A percentile compares a stretch with the other conserved stretches of the same genome.
Evolutionary conservation across 2,797 vertebrate species (phyloP).

Genomic region (Gymnoscopelus braueri): DNA sequence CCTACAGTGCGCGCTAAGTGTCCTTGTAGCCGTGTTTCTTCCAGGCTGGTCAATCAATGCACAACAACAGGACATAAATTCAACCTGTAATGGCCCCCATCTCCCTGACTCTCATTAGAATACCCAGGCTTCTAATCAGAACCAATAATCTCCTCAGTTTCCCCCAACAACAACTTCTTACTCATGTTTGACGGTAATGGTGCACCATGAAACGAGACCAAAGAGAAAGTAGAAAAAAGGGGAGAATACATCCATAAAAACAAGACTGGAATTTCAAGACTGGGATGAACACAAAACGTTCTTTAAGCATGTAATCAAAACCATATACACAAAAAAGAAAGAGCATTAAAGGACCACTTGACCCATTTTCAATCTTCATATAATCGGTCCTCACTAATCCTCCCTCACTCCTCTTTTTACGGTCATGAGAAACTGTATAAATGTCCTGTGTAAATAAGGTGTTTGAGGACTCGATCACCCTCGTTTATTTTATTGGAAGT

Average conservation of each 20-base stretch:
- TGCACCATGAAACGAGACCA: slow-evolving; percentile 43
- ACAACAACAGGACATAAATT: slow-evolving; percentile 50
- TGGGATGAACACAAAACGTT: neutral
- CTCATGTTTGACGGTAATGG: slow-evolving; percentile 51
- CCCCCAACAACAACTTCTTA: slow-evolving; percentile 42
- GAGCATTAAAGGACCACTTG: too few species aligned
- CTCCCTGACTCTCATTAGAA: slow-evolving; percentile 57
- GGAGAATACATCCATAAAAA: slow-evolving; percentile 42
- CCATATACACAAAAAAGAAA: too few species aligned
- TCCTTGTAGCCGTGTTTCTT: slow-evolving; percentile 45
- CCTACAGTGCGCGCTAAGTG: slow-evolving; percentile 52
- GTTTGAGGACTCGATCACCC: too few species aligned
- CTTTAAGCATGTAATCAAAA: too few species aligned
- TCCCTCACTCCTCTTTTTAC: too few species aligned
- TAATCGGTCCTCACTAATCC: too few species aligned
- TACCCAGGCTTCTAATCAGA: slow-evolving; percentile 61
- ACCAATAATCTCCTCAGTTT: slow-evolving; percentile 62
- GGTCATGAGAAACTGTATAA: too few species aligned
- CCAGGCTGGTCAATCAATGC: slow-evolving; percentile 67
- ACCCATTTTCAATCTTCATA: too few species aligned
- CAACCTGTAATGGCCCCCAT: slow-evolving; percentile 59
- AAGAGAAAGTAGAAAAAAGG: slow-evolving; percentile 1
- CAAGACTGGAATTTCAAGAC: neutral
- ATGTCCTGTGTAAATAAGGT: too few species aligned
- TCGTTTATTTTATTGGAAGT: too few species aligned